phyloP scores from a whole-genome alignment of 2,888 invertebrate genomes.

The Macrophya alboannulata region DNA sequence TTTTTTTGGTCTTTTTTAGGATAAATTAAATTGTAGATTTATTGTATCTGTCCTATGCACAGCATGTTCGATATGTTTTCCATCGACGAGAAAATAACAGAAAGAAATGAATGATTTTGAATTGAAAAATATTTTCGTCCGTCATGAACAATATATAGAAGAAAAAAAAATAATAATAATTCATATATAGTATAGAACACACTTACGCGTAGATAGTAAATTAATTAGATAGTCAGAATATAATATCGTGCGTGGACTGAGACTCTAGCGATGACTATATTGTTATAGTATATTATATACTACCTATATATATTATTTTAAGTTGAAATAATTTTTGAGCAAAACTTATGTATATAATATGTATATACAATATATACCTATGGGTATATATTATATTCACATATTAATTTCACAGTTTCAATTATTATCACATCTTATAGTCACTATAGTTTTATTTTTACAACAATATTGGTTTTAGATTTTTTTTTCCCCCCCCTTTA shows the following conservation, averaged over 20 bases:
- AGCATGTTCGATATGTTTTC: no score
- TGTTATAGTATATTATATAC: background rate
- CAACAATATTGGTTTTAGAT: background rate
- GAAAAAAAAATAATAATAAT: background rate
- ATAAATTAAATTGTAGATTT: background rate
- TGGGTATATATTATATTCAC: background rate
- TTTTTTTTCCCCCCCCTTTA: background rate
- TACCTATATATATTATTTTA: background rate
- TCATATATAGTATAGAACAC: background rate
- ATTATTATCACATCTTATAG: background rate
- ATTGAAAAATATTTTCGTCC: conserved; percentile 24
- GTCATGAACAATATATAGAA: background rate
- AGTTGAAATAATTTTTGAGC: conserved; percentile 6
- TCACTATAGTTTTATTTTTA: background rate
- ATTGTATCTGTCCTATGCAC: background rate
- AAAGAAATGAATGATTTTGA: background rate
- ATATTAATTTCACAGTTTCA: background rate
- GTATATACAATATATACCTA: background rate
- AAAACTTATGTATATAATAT: background rate
- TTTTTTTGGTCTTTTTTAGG: background rate
- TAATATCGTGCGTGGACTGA: conserved; percentile 6
- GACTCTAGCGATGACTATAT: background rate
- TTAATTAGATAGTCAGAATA: conserved; percentile 3
- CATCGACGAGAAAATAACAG: background rate
- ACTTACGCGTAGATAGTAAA: background rate